Conservation (phyloP, 1,140 invertebrate genomes). For the Anthonomus grandis region DNA sequence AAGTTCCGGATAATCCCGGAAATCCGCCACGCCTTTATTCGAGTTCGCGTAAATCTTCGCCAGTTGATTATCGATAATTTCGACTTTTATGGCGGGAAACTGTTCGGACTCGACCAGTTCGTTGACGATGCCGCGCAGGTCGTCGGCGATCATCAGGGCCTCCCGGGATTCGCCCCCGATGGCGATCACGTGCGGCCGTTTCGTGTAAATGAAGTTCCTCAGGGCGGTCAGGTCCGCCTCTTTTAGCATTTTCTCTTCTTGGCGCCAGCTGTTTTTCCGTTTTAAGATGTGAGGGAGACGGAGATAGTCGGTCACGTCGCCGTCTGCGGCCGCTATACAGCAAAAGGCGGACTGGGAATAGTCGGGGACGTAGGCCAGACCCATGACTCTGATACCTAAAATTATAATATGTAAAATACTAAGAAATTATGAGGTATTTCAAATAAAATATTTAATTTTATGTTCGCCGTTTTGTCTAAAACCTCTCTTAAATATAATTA, state of each 20-base stretch:
- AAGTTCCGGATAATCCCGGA: constrained; percentile 82
- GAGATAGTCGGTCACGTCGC: constrained; percentile 88
- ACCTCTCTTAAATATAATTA: no score
- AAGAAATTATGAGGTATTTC: background rate
- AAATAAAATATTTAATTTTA: background rate
- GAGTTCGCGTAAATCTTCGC: constrained; percentile 89
- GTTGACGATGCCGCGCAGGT: constrained; percentile 74
- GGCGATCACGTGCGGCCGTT: constrained; percentile 92
- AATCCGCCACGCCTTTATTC: constrained; percentile 80
- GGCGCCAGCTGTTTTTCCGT: constrained; percentile 70
- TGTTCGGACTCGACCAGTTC: constrained; percentile 80
- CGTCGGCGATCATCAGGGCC: constrained; percentile 80
- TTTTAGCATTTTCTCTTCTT: constrained; percentile 70
- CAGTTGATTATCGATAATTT: constrained; percentile 91
- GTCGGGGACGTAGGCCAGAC: constrained; percentile 84
- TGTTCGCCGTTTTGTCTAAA: no score
- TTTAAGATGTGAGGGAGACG: constrained; percentile 81
- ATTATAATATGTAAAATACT: background rate
- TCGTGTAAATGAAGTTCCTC: constrained; percentile 75
- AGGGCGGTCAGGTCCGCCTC: constrained; percentile 79
- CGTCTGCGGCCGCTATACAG: constrained; percentile 81
- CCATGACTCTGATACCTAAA: constrained; percentile 70
- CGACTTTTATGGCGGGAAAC: constrained; percentile 83
- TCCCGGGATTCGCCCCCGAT: constrained; percentile 89
- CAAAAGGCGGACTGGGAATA: constrained; percentile 85